phyloP scores from a whole-genome alignment of 2,113 vertebrate species.

The Tretioscincus oriximinensis region DNA sequence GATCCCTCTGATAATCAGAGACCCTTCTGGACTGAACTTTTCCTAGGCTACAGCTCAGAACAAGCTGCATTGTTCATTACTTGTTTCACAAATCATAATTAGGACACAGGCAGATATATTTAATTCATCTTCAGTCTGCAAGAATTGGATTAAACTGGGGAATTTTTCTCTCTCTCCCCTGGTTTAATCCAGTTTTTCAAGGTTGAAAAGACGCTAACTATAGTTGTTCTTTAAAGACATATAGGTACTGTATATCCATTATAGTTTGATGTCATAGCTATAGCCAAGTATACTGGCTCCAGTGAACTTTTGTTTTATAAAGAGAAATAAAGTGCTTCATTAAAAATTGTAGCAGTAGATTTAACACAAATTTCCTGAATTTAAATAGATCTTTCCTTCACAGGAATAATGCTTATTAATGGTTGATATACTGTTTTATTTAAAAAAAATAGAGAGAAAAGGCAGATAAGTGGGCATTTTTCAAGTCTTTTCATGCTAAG shows the following conservation, averaged over 20 bases:
- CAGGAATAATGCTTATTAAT: background rate
- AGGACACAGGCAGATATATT: too few species aligned
- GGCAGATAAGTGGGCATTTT: background rate
- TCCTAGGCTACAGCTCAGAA: too few species aligned
- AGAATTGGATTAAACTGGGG: too few species aligned
- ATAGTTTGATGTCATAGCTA: background rate
- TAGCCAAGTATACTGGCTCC: conserved; percentile 7
- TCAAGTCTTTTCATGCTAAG: background rate
- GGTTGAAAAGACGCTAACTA: background rate
- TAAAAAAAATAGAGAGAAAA: background rate
- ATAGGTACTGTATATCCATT: background rate
- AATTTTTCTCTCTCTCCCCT: too few species aligned
- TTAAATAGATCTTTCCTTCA: background rate
- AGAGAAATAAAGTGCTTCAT: background rate
- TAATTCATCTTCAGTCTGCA: too few species aligned
- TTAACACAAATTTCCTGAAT: background rate
- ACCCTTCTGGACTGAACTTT: too few species aligned
- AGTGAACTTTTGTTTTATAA: conserved; percentile 15
- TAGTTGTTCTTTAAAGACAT: background rate
- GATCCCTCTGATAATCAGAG: too few species aligned
- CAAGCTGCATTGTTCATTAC: background rate
- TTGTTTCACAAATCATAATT: conserved; percentile 3
- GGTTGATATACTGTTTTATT: background rate
- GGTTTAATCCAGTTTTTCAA: too few species aligned
- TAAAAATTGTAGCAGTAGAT: conserved; percentile 2